These are phyloP conservation scores for Hyaena hyaena DNA, from an alignment of 2,113 vertebrate species.

Conservation along the genomic window DNA sequence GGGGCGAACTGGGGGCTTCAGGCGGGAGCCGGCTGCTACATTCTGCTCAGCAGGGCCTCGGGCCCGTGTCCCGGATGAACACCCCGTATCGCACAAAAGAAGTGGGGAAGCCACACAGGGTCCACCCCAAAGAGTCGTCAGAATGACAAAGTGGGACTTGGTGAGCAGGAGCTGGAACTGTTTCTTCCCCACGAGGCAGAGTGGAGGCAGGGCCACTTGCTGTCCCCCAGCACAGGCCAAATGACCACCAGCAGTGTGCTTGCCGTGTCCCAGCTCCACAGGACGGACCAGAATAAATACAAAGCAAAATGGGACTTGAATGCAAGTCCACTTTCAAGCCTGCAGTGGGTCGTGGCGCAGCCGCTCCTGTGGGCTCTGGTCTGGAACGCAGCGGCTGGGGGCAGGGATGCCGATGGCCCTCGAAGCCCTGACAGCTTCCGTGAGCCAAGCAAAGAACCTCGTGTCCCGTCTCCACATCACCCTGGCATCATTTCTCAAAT, in stretches of 20 bases:
- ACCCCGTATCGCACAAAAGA: accelerated
- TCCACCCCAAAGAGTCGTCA: not conserved
- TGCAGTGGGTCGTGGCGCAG: not conserved
- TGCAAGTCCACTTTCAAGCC: not conserved
- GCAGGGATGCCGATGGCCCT: not conserved
- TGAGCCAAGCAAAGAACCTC: no score
- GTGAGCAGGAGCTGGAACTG: not conserved
- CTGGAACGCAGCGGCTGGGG: accelerated
- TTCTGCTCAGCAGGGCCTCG: not conserved
- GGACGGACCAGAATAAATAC: not conserved
- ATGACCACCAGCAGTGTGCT: not conserved
- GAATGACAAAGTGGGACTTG: not conserved
- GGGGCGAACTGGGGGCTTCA: accelerated
- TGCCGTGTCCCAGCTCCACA: not conserved
- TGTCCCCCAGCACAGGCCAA: not conserved
- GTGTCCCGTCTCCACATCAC: not conserved
- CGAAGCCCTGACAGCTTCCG: not conserved
- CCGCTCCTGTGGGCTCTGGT: no score
- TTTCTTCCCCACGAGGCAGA: not conserved
- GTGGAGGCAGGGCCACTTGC: not conserved
- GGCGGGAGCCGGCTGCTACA: accelerated
- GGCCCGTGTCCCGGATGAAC: no score
- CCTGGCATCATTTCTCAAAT: not conserved
- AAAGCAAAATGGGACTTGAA: not conserved
- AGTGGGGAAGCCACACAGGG: not conserved